Conservation (phyloP, 2,888 invertebrate genomes). For the Drosophila ezoana region DNA sequence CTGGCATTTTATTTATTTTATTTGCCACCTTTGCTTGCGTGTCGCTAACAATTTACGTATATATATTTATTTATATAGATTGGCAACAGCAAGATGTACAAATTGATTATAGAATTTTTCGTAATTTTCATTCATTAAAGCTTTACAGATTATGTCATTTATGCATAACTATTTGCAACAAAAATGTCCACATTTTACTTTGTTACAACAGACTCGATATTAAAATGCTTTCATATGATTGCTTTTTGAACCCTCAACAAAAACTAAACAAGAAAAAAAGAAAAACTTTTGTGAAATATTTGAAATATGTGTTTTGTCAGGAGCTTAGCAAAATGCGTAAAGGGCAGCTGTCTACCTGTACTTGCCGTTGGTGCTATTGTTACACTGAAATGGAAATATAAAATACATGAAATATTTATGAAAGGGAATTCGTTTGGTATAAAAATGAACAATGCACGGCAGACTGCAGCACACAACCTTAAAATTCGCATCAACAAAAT, state of each 20-base stretch:
- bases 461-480: background rate
- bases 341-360: slow-evolving; percentile 10
- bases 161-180: slow-evolving; percentile 16
- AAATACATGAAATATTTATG: slow-evolving; percentile 14
- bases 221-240: slow-evolving; percentile 56
- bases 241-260: slow-evolving; percentile 27
- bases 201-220: slow-evolving; percentile 6
- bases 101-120: slow-evolving; percentile 67
- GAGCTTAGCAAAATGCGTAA: slow-evolving; percentile 8
- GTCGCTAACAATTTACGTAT: slow-evolving; percentile 62
- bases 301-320: slow-evolving; percentile 41
- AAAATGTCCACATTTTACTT: slow-evolving; percentile 20
- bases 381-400: slow-evolving; percentile 28
- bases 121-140: slow-evolving; percentile 68
- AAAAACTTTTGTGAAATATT: slow-evolving; percentile 30
- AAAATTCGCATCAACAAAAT: background rate
- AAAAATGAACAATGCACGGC: slow-evolving; percentile 6
- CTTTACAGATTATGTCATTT: slow-evolving; percentile 28
- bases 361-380: slow-evolving; percentile 19
- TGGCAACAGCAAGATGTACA: slow-evolving; percentile 30
- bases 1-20: slow-evolving; percentile 18
- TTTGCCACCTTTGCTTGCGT: slow-evolving; percentile 53
- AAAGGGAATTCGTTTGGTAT: slow-evolving; percentile 26
- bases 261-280: background rate
- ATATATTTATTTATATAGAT: slow-evolving; percentile 55